A percentile compares a stretch with the other conserved stretches of the same genome.
These are phyloP conservation scores for Lethenteron camtschaticum DNA, from an alignment of 2,113 vertebrate genomes.

Conservation along the genomic window DNA sequence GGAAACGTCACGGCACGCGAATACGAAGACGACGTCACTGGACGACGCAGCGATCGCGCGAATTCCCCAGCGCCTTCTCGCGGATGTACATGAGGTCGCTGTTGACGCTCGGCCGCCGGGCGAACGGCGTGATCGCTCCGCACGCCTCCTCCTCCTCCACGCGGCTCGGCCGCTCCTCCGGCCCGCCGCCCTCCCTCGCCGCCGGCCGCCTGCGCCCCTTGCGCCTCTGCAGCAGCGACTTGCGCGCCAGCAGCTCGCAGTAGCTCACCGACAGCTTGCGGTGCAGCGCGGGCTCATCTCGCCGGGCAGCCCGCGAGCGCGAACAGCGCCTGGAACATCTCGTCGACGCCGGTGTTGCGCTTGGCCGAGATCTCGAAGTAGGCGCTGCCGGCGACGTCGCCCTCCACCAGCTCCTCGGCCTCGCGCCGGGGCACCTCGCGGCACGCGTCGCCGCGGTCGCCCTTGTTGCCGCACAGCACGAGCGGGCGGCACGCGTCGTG, in stretches of 20 bases:
- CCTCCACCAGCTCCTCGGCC: too few relatives aligned
- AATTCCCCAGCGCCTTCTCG: conserved; percentile 62
- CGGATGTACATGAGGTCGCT: conserved; percentile 95
- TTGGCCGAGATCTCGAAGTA: conserved; percentile 96
- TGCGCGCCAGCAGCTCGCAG: too few relatives aligned
- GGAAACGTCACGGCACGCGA: too few relatives aligned
- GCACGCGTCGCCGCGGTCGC: too few relatives aligned
- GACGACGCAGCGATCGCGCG: conserved; percentile 69
- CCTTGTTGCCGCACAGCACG: conserved; percentile 86
- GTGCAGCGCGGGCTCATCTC: conserved; percentile 93
- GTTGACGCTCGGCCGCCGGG: conserved; percentile 77
- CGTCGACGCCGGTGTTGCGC: conserved; percentile 73
- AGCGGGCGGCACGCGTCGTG: conserved; percentile 44
- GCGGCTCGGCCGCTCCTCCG: conserved; percentile 21
- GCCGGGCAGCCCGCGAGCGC: conserved; percentile 65
- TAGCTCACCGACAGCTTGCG: conserved; percentile 39
- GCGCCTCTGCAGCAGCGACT: too few relatives aligned
- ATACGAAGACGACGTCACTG: too few relatives aligned
- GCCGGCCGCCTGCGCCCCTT: conserved; percentile 19
- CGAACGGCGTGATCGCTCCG: conserved; percentile 72
- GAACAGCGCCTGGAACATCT: conserved; percentile 85
- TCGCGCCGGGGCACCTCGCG: too few relatives aligned
- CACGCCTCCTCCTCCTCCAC: conserved; percentile 28
- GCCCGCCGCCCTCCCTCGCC: conserved; percentile 28
- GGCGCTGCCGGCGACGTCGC: conserved; percentile 11